Evolutionary conservation across 2,888 invertebrate genomes (phyloP).

Genomic region (Patella ulyssiponensis): DNA sequence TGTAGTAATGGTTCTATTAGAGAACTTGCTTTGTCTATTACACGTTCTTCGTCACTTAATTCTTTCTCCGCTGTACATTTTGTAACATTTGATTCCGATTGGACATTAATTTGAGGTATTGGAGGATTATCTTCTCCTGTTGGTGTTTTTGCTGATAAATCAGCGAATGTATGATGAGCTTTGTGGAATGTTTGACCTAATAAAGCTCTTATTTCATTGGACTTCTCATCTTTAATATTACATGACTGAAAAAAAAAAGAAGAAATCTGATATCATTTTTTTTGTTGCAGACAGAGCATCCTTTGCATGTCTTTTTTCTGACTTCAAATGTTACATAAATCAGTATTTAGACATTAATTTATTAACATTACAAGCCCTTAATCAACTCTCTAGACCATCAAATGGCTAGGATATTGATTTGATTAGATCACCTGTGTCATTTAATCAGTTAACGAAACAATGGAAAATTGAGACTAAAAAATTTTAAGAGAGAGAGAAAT

Average conservation of each 20-base stretch:
- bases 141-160: constrained; percentile 16
- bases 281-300: too few species aligned
- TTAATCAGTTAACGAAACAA: too few species aligned
- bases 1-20: neutral
- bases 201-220: constrained; percentile 13
- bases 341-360: too few species aligned
- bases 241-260: constrained; percentile 1
- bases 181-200: constrained; percentile 16
- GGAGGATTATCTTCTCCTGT: neutral
- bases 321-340: too few species aligned
- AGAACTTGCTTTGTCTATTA: neutral
- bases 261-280: neutral
- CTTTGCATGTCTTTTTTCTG: too few species aligned
- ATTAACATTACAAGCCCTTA: too few species aligned
- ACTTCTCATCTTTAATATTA: constrained; percentile 8
- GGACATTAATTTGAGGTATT: neutral
- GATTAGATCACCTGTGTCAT: too few species aligned
- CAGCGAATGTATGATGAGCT: constrained; percentile 18
- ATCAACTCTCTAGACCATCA: too few species aligned
- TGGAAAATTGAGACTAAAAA: too few species aligned
- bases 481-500: too few species aligned
- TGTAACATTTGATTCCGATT: neutral
- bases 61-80: neutral
- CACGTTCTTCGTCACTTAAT: neutral
- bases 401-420: too few species aligned